Evolutionary conservation across 2,113 vertebrate genomes (phyloP), one percentile per base, ranked within the genome.

Genomic region (Epinephelus lanceolatus): DNA sequence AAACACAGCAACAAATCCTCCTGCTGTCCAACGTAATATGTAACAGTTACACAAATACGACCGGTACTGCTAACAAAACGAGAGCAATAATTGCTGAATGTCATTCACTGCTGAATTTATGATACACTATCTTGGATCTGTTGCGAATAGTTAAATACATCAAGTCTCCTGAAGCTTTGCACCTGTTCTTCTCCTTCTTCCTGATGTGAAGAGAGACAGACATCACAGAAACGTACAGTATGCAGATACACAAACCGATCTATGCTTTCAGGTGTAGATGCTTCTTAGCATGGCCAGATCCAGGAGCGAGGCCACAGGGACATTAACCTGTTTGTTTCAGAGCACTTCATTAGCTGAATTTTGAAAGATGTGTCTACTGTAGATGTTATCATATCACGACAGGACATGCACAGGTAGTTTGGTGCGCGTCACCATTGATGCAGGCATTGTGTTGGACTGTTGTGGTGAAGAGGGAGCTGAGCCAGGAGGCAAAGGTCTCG

Each of bases 1-100:
- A 27, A 47, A 70, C 3, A 49, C 55, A 51, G 74, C 53, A 18
- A 77, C 74, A 77, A 68, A 68, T 73, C 61, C 17, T 51, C 30
- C 12, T 9, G 0, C 27, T 72, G 74, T 42, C 68, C 3, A 56
- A 17, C 15, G 30, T 42, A 65, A 49, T 63, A n/a, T 30, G 17
- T 40, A 69, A 53, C 37, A 60, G 53, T 65, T 33, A 59, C 60
- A 72, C 9, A 66, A 66, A 23, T 60, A 60, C 27, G 68, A 23
- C 12, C 25, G 11, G 57, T 9, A 17, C 37, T 23, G 49, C 25
- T 57, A 37, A 65, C 23, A 57, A 51, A 71, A 1, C 6, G 3
- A 17, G 53, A 52, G 55, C 42, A 21, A 62, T 25, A 53, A 25
- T 47, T 55, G 4, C 56, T 51, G 11, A 79, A 52, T 3, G 45